A percentile compares a stretch with the other conserved stretches of the same genome.
Evolutionary conservation across 2,888 invertebrate genomes (phyloP).

Genomic region (Drosophila neotestacea): DNA sequence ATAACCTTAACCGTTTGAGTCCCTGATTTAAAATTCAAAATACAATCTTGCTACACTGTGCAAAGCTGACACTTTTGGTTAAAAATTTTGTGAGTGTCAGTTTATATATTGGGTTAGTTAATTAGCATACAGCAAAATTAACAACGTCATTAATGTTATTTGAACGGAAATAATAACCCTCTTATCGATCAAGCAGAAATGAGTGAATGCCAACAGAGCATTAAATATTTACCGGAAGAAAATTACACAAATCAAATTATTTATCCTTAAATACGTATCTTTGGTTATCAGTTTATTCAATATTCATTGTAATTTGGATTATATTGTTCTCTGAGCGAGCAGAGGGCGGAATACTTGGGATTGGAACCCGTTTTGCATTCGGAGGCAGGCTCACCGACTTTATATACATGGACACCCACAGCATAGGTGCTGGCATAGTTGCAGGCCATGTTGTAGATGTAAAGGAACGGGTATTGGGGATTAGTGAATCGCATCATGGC

Average conservation of each 20-base stretch:
- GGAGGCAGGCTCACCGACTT: constrained; percentile 81
- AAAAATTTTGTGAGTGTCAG: constrained; percentile 8
- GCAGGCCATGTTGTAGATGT: constrained; percentile 83
- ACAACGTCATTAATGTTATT: constrained; percentile 21
- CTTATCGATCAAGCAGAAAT: constrained; percentile 20
- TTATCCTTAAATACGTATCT: constrained; percentile 23
- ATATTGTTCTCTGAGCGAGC: constrained; percentile 79
- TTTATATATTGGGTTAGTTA: constrained; percentile 24
- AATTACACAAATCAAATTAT: constrained; percentile 9
- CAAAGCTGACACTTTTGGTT: constrained; percentile 17
- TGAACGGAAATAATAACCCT: constrained; percentile 33
- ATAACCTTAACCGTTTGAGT: too few relatives aligned
- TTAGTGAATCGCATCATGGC: constrained; percentile 83
- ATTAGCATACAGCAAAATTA: constrained; percentile 35
- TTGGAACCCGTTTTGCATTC: constrained; percentile 79
- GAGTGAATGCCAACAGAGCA: constrained; percentile 14
- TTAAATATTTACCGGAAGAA: constrained; percentile 37
- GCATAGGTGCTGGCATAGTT: constrained; percentile 84
- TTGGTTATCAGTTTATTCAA: constrained; percentile 50
- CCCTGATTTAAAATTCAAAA: too few relatives aligned
- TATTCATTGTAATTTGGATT: constrained; percentile 83
- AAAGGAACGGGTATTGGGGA: constrained; percentile 74
- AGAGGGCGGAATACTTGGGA: constrained; percentile 79
- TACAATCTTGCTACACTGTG: constrained; percentile 36
- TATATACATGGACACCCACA: constrained; percentile 79